Percentiles rank a stretch among this genome's conserved stretches.
Evolutionary conservation across 2,113 vertebrate species (phyloP).

Genomic region (Neodon shergylaensis): DNA sequence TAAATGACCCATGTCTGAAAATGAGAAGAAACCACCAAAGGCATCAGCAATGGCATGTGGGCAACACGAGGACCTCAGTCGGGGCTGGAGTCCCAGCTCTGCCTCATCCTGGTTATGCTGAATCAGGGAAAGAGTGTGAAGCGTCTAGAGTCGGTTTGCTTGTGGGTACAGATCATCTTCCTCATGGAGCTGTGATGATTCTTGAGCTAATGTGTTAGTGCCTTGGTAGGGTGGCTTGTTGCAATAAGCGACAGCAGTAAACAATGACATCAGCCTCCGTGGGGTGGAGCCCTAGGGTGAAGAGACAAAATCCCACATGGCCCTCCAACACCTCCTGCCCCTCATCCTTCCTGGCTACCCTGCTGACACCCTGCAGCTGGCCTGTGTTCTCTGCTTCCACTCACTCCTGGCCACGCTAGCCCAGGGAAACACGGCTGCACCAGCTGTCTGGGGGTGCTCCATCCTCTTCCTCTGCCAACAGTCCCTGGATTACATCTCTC

Average conservation of each 20-base stretch:
- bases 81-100: too few relatives aligned
- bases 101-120: background rate
- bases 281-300: rapidly evolving
- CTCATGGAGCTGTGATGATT: background rate
- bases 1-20: background rate
- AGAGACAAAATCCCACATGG: background rate
- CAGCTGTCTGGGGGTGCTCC: rapidly evolving
- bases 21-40: background rate
- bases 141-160: background rate
- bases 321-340: background rate
- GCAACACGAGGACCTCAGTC: too few relatives aligned
- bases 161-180: background rate
- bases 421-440: rapidly evolving
- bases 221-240: background rate
- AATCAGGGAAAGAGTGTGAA: background rate
- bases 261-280: background rate
- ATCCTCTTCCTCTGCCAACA: rapidly evolving
- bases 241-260: too few relatives aligned
- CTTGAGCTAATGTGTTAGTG: background rate
- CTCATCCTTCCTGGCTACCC: too few relatives aligned
- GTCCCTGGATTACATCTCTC: background rate
- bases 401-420: background rate
- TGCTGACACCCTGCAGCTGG: rapidly evolving
- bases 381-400: background rate
- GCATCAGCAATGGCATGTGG: background rate